Conservation (phyloP, 2,888 invertebrate species). For the Eupithecia inturbata region DNA sequence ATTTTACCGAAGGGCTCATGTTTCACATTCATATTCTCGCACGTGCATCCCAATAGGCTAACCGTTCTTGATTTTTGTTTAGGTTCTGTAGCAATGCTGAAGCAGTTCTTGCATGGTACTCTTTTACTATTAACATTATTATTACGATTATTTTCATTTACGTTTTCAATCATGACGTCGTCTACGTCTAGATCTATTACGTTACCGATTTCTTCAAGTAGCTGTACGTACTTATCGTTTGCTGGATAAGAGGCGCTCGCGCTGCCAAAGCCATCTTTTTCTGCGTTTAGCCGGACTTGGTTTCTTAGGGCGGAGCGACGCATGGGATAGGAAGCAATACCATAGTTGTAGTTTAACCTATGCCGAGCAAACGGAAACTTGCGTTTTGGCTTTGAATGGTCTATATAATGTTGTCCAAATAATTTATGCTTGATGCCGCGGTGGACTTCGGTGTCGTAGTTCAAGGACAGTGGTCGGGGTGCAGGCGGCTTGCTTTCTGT, state of each 20-base stretch:
- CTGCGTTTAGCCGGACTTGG: neutral
- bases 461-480: neutral
- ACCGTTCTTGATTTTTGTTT: slow-evolving; percentile 1
- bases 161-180: slow-evolving; percentile 13
- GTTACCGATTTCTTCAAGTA: slow-evolving; percentile 8
- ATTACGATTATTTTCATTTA: slow-evolving; percentile 8
- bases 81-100: neutral
- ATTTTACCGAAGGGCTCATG: neutral
- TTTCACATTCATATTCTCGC: slow-evolving; percentile 5
- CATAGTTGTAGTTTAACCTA: slow-evolving; percentile 19
- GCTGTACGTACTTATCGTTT: slow-evolving; percentile 1
- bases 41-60: slow-evolving; percentile 1
- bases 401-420: neutral
- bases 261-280: neutral
- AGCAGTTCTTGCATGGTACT: slow-evolving; percentile 16
- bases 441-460: slow-evolving; percentile 7
- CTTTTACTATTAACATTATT: neutral
- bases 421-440: neutral
- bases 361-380: slow-evolving; percentile 5
- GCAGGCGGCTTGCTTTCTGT: neutral
- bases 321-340: neutral
- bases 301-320: slow-evolving; percentile 1
- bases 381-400: neutral
- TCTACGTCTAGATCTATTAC: slow-evolving; percentile 19
- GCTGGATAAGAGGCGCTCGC: neutral